These are phyloP conservation scores for Amphipoea lucens DNA, from an alignment of 2,888 invertebrate genomes.

Conservation along the genomic window DNA sequence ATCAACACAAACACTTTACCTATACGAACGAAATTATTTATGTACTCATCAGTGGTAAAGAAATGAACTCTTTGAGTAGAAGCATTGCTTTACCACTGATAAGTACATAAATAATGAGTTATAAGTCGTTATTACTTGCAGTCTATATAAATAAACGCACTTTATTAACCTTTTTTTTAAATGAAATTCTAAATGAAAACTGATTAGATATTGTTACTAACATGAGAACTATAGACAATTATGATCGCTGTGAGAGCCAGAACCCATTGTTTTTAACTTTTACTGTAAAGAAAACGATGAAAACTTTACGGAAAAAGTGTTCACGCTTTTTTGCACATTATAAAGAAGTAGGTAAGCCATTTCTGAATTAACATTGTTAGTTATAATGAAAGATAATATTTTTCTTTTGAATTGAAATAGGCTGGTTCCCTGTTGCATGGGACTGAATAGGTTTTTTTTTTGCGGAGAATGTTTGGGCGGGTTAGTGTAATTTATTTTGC, in stretches of 20 bases:
- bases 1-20: too few species aligned
- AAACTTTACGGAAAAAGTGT: conserved; percentile 36
- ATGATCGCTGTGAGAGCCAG: conserved; percentile 41
- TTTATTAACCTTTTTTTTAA: conserved; percentile 17
- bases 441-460: not conserved
- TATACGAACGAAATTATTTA: too few species aligned
- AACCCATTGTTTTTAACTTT: conserved; percentile 42
- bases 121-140: not conserved
- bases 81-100: too few species aligned
- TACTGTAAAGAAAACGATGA: conserved; percentile 49
- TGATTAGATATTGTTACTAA: conserved; percentile 32
- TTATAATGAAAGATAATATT: conserved; percentile 14
- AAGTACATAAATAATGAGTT: not conserved
- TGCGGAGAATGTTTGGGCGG: fast-evolving
- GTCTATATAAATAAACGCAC: not conserved
- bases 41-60: too few species aligned
- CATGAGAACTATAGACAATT: conserved; percentile 48
- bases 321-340: conserved; percentile 40
- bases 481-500: too few species aligned
- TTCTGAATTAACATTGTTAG: conserved; percentile 37
- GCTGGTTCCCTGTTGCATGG: not conserved
- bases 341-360: conserved; percentile 32
- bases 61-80: too few species aligned
- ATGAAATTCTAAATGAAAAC: conserved; percentile 36
- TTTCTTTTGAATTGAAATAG: not conserved